Conservation (phyloP, 2,113 vertebrate genomes). For the Pyxicephalus adspersus region DNA sequence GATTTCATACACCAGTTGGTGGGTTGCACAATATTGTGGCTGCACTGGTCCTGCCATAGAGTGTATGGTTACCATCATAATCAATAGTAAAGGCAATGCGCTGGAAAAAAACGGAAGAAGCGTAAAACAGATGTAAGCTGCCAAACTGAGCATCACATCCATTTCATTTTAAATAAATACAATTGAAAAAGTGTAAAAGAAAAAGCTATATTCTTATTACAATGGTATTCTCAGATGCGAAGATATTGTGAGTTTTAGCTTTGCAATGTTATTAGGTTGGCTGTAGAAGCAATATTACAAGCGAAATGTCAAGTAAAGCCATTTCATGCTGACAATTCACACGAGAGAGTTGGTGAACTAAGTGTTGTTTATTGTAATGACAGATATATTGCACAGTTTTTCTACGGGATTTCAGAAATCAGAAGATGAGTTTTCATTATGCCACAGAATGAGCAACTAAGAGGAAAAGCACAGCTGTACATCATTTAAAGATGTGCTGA, state of each 20-base stretch:
- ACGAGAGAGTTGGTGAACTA: slow-evolving; percentile 33
- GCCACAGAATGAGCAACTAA: slow-evolving; percentile 4
- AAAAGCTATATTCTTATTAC: background rate
- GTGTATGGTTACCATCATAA: too few species aligned
- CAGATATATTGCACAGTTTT: slow-evolving; percentile 52
- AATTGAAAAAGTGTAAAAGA: too few species aligned
- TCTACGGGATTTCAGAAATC: slow-evolving; percentile 41
- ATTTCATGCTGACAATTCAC: slow-evolving; percentile 43
- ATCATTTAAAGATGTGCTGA: slow-evolving; percentile 52
- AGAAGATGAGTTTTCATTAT: slow-evolving; percentile 30
- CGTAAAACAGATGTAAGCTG: too few species aligned
- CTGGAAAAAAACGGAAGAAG: too few species aligned
- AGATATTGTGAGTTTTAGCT: slow-evolving; percentile 32
- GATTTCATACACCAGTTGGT: too few species aligned
- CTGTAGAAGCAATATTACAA: slow-evolving; percentile 36
- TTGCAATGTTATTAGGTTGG: slow-evolving; percentile 49
- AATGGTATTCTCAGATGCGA: slow-evolving; percentile 11
- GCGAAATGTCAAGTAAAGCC: slow-evolving; percentile 54
- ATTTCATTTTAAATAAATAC: too few species aligned
- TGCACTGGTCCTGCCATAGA: too few species aligned
- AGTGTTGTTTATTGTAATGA: slow-evolving; percentile 48
- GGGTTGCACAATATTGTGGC: too few species aligned
- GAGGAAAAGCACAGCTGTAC: slow-evolving; percentile 28
- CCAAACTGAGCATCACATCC: too few species aligned
- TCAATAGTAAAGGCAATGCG: too few species aligned